Conservation (phyloP, 2,888 invertebrate genomes). For the Amblyjoppa proteus region DNA sequence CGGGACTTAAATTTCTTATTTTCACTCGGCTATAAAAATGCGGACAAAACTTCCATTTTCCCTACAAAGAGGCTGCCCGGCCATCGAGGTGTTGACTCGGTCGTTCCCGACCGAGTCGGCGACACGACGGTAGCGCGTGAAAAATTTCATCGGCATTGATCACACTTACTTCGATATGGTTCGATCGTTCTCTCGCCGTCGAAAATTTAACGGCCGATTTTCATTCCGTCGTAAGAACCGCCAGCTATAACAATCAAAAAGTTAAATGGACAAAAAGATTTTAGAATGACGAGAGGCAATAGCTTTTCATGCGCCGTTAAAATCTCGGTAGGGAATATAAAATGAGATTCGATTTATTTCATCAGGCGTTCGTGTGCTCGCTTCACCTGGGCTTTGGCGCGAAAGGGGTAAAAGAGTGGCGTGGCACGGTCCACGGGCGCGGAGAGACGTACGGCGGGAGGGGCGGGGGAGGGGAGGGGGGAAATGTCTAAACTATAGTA, state of each 20-base stretch:
- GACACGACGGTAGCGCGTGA: not conserved
- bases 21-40: too few relatives aligned
- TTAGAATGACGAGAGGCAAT: not conserved
- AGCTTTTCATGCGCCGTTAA: conserved; percentile 41
- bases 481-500: conserved; percentile 8
- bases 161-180: not conserved
- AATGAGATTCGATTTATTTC: conserved; percentile 43
- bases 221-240: conserved; percentile 18
- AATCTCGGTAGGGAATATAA: conserved; percentile 37
- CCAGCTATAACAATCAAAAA: not conserved
- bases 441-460: too few relatives aligned
- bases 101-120: too few relatives aligned
- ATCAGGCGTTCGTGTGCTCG: conserved; percentile 16
- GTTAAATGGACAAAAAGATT: conserved; percentile 3
- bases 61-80: too few relatives aligned
- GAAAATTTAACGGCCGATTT: conserved; percentile 30
- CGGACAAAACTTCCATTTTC: too few relatives aligned
- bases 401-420: too few relatives aligned
- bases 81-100: too few relatives aligned
- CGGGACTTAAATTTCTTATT: too few relatives aligned
- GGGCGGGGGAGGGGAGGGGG: not conserved
- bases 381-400: not conserved
- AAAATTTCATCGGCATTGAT: conserved; percentile 16
- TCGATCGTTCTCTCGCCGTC: not conserved
- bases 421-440: too few relatives aligned